Conservation (phyloP, 2,113 vertebrate species). For the Alexandromys fortis region DNA sequence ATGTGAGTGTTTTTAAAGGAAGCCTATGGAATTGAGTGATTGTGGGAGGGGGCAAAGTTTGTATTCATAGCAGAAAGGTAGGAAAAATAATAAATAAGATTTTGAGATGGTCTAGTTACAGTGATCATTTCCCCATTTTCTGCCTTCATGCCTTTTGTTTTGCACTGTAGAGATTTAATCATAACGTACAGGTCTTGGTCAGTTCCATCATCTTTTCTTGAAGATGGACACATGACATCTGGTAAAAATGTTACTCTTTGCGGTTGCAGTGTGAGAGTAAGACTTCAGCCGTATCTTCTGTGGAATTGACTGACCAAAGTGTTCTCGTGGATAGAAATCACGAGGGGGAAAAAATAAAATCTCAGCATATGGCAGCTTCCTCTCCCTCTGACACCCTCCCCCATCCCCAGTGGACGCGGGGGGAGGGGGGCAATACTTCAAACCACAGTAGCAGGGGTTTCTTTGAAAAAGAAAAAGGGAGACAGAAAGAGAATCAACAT, state of each 20-base stretch:
- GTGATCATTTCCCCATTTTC: conserved; percentile 2
- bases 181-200: conserved; percentile 16
- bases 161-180: conserved; percentile 3
- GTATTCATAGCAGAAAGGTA: background rate
- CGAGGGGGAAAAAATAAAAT: background rate
- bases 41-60: background rate
- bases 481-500: conserved; percentile 57
- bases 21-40: background rate
- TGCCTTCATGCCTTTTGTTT: background rate
- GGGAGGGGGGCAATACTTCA: conserved; percentile 27
- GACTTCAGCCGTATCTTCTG: conserved; percentile 9
- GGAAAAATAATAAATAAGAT: background rate
- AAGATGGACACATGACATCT: conserved; percentile 19
- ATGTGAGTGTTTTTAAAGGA: background rate
- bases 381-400: background rate
- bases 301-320: background rate
- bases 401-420: background rate
- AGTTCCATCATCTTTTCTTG: conserved; percentile 18
- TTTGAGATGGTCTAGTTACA: background rate
- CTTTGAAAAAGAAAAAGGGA: conserved; percentile 41
- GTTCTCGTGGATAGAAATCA: conserved; percentile 30
- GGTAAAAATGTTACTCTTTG: background rate
- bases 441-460: conserved; percentile 32
- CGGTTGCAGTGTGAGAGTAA: background rate
- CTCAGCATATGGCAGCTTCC: conserved; percentile 44